These are phyloP conservation scores for Avahi laniger DNA, from an alignment of 2,797 vertebrate genomes.

Conservation along the genomic window DNA sequence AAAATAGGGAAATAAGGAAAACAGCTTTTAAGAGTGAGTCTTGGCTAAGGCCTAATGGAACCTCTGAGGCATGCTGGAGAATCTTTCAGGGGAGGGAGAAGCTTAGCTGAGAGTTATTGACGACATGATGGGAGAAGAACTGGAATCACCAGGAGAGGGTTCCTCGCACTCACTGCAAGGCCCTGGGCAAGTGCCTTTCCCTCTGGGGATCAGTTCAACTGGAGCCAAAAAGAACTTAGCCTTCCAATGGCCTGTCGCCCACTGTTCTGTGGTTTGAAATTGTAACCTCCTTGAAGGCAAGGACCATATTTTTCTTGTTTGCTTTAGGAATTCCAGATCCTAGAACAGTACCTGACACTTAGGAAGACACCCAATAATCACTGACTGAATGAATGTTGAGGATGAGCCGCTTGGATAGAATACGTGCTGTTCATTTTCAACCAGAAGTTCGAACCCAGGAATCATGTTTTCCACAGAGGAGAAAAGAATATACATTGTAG, in stretches of 20 bases:
- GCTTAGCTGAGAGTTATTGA: background rate
- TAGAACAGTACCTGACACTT: background rate
- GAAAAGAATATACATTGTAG: background rate
- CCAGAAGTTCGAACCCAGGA: background rate
- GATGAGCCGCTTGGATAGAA: background rate
- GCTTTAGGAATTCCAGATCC: background rate
- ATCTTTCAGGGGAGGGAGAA: background rate
- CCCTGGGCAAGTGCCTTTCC: background rate
- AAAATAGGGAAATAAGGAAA: slow-evolving; percentile 18
- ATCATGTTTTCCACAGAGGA: background rate
- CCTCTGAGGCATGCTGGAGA: slow-evolving; percentile 9
- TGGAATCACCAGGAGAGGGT: background rate
- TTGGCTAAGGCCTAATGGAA: background rate
- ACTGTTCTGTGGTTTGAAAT: slow-evolving; percentile 26
- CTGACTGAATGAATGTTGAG: background rate
- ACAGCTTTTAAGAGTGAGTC: background rate
- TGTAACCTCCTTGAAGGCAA: background rate
- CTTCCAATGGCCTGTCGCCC: background rate
- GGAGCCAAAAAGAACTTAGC: background rate
- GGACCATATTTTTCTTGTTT: background rate
- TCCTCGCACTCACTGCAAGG: background rate
- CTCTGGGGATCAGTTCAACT: background rate
- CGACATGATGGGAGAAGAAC: background rate
- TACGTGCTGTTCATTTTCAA: background rate
- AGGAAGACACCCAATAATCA: background rate